phyloP scores from a whole-genome alignment of 1,140 invertebrate genomes.

The Scylla paramamosain region DNA sequence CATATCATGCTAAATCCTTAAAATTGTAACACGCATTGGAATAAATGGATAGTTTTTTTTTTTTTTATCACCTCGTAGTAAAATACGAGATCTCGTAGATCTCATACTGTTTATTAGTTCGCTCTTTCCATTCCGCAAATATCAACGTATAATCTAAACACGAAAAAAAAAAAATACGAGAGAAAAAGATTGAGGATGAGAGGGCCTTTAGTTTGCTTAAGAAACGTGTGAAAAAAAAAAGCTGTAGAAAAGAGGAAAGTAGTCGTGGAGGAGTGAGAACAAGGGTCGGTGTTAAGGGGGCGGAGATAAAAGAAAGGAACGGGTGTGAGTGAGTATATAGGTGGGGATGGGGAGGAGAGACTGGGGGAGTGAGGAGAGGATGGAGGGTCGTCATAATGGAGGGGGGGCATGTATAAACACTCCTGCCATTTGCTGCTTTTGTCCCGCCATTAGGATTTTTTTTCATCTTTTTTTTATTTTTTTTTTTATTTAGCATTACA shows the following conservation, averaged over 20 bases:
- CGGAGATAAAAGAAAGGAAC: not conserved
- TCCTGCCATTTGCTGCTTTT: constrained; percentile 5
- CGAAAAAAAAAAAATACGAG: not conserved
- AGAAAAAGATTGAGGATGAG: not conserved
- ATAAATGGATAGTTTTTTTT: too few relatives aligned
- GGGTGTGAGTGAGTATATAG: not conserved
- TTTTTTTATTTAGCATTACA: not conserved
- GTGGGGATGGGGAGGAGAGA: not conserved
- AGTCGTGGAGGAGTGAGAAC: not conserved
- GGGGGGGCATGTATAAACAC: not conserved
- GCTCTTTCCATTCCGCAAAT: too few relatives aligned
- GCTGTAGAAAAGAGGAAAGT: not conserved
- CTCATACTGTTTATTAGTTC: too few relatives aligned
- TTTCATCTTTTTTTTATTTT: not conserved
- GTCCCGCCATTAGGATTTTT: not conserved
- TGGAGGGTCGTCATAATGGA: not conserved
- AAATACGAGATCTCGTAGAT: too few relatives aligned
- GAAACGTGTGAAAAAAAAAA: not conserved
- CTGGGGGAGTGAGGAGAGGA: not conserved
- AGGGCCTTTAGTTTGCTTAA: not conserved
- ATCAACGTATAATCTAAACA: not conserved
- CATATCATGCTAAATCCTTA: too few relatives aligned
- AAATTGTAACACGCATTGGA: too few relatives aligned
- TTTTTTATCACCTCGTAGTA: too few relatives aligned
- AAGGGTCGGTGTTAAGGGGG: not conserved